Evolutionary conservation across 2,888 invertebrate genomes (phyloP).

Genomic region (Epinotia bilunana): DNA sequence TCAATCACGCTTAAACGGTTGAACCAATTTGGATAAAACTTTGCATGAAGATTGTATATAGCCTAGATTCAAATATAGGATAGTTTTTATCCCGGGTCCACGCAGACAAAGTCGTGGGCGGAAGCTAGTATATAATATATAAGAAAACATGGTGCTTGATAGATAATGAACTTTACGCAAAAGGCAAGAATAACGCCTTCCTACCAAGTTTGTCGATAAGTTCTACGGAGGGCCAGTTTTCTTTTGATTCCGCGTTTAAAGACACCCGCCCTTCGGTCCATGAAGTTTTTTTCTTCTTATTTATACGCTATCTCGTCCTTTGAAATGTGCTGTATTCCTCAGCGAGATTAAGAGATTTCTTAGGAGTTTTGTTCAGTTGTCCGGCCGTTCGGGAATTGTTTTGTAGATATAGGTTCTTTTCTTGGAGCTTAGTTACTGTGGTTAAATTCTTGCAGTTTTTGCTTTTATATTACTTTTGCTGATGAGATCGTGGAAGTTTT

Average conservation of each 20-base stretch:
- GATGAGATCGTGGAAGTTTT: neutral
- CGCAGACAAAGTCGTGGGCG: too few species aligned
- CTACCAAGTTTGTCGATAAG: constrained; percentile 57
- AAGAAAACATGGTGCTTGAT: neutral
- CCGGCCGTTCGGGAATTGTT: constrained; percentile 39
- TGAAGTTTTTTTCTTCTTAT: constrained; percentile 63
- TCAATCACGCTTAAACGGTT: too few species aligned
- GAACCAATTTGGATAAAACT: too few species aligned
- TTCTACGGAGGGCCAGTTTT: constrained; percentile 54
- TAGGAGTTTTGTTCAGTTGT: constrained; percentile 34
- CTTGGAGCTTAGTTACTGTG: constrained; percentile 13
- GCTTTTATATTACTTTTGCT: constrained; percentile 20
- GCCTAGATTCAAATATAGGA: too few species aligned
- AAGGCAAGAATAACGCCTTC: constrained; percentile 49
- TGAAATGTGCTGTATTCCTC: constrained; percentile 44
- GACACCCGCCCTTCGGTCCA: constrained; percentile 54
- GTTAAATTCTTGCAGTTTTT: constrained; percentile 6
- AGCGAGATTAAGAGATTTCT: constrained; percentile 44
- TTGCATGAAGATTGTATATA: too few species aligned
- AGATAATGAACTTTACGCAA: constrained; percentile 16
- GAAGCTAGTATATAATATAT: neutral
- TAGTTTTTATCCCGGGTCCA: too few species aligned
- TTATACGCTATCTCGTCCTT: constrained; percentile 50
- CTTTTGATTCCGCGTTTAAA: constrained; percentile 67
- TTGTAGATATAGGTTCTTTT: constrained; percentile 21